Evolutionary conservation across 2,797 vertebrate species (phyloP).

Genomic region (Chaenodraco wilsoni): DNA sequence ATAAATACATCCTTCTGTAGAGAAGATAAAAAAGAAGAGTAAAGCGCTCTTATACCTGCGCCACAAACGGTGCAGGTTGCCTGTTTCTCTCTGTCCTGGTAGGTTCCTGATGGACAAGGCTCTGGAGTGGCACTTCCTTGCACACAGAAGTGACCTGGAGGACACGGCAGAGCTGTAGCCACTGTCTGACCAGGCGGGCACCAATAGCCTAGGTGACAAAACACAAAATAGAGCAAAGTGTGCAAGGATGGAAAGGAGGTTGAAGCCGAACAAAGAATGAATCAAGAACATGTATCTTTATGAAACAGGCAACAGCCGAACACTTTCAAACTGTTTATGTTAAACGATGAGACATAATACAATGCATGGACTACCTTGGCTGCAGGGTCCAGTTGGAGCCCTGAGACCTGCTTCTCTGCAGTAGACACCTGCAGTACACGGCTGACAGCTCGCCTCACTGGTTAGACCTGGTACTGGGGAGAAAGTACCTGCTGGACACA

Average conservation of each 20-base stretch:
- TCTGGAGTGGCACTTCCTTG: conserved; percentile 78
- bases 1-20: neutral
- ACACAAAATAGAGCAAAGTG: conserved; percentile 16
- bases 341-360: neutral
- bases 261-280: neutral
- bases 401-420: conserved; percentile 84
- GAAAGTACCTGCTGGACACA: conserved; percentile 90
- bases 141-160: conserved; percentile 82
- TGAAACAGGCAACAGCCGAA: neutral
- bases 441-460: conserved; percentile 81
- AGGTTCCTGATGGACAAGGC: conserved; percentile 82
- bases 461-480: conserved; percentile 81
- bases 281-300: neutral
- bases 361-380: conserved; percentile 78
- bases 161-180: conserved; percentile 79
- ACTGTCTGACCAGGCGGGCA: conserved; percentile 83
- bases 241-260: neutral
- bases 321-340: neutral
- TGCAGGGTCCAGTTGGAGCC: conserved; percentile 86
- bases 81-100: conserved; percentile 83
- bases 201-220: conserved; percentile 82
- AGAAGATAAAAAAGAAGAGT: conserved; percentile 2
- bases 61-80: conserved; percentile 78
- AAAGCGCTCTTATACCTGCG: conserved; percentile 72
- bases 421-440: conserved; percentile 87